Evolutionary conservation across 2,797 vertebrate genomes (phyloP).

Genomic region (Anguilla obscura): DNA sequence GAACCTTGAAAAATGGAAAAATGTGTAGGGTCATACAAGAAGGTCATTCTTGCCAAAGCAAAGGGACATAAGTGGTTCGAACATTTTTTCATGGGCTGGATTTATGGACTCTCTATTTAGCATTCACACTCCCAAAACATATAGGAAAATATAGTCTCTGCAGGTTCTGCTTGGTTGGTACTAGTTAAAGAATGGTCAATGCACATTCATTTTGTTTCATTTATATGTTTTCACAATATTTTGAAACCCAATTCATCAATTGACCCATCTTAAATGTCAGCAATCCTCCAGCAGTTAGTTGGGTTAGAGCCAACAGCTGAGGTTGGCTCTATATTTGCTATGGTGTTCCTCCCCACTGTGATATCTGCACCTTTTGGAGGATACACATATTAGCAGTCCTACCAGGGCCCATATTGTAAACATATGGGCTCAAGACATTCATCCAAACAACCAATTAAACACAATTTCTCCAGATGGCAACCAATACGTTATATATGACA

Average conservation of each 20-base stretch:
- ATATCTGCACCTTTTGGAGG: conserved; percentile 25
- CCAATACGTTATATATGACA: not conserved
- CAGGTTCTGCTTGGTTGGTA: too few species aligned
- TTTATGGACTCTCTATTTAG: too few species aligned
- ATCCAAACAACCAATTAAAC: conserved; percentile 29
- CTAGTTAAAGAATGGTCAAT: not conserved
- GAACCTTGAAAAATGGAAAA: not conserved
- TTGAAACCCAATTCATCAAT: not conserved
- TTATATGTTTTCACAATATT: not conserved
- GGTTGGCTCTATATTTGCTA: not conserved
- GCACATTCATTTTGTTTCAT: not conserved
- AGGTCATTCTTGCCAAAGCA: not conserved
- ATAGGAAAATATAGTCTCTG: too few species aligned
- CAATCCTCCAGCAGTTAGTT: not conserved
- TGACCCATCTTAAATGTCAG: not conserved
- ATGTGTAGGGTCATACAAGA: too few species aligned
- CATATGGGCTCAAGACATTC: not conserved
- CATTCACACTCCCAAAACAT: too few species aligned
- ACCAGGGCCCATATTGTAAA: not conserved
- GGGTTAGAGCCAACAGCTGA: not conserved
- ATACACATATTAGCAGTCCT: conserved; percentile 28
- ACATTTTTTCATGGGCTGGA: too few species aligned
- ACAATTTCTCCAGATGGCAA: conserved; percentile 27
- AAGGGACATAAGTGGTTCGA: not conserved
- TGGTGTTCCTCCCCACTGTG: not conserved